Evolutionary conservation across 1,140 invertebrate genomes (phyloP).

Genomic region (Sycobia sp.): DNA sequence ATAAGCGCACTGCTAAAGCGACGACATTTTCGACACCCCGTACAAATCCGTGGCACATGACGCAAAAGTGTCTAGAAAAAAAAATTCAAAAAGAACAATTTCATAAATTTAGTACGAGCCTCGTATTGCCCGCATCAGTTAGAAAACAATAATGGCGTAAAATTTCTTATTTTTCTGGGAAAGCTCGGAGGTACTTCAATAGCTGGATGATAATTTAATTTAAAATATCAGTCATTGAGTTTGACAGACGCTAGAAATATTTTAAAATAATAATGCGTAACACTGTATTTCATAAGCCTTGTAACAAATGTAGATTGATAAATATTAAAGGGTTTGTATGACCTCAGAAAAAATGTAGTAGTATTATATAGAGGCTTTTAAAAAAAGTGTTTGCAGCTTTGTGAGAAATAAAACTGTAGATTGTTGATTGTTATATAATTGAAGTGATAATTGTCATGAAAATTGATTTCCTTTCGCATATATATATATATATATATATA

Average conservation of each 20-base stretch:
- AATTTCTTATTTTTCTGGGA: too few relatives aligned
- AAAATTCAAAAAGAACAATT: constrained; percentile 38
- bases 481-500: too few relatives aligned
- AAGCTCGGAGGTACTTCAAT: too few relatives aligned
- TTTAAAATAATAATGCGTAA: constrained; percentile 4
- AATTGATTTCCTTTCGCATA: background rate
- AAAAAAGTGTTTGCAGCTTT: constrained; percentile 27
- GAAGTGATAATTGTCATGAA: constrained; percentile 1
- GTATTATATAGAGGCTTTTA: constrained; percentile 25
- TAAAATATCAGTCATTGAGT: too few relatives aligned
- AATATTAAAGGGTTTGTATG: constrained; percentile 18
- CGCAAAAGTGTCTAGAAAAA: constrained; percentile 43
- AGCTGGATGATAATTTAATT: too few relatives aligned
- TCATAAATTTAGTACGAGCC: constrained; percentile 44
- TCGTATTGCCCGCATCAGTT: background rate
- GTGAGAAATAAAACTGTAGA: constrained; percentile 19
- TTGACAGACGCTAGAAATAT: too few relatives aligned
- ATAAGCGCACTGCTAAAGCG: too few relatives aligned
- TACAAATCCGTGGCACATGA: constrained; percentile 57
- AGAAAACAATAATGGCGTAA: background rate
- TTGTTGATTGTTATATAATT: constrained; percentile 25
- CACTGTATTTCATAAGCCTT: constrained; percentile 20
- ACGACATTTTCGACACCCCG: constrained; percentile 46
- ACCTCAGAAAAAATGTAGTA: constrained; percentile 21
- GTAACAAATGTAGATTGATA: constrained; percentile 10